Percentiles rank a stretch among this genome's conserved stretches.
Evolutionary conservation across 92 coral and sea anemone species (phyloP).

Genomic region (Porites lobata): DNA sequence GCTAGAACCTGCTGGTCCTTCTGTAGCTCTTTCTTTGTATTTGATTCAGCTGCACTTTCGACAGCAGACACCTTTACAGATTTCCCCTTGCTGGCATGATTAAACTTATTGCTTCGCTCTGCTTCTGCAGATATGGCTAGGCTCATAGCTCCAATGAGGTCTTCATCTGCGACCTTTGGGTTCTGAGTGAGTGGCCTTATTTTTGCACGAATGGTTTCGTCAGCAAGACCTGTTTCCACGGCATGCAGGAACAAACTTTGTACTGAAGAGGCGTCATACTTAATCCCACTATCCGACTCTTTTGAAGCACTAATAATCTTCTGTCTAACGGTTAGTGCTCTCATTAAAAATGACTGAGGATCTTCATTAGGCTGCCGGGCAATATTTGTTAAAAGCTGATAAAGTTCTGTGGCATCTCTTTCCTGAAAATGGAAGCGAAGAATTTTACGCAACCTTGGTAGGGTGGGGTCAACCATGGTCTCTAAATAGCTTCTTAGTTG

Average conservation of each 20-base stretch:
- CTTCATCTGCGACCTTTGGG: slow-evolving; percentile 69
- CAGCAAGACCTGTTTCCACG: slow-evolving; percentile 74
- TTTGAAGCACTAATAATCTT: slow-evolving; percentile 58
- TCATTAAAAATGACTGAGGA: slow-evolving; percentile 68
- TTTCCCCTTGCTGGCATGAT: not conserved
- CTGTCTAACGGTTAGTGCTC: slow-evolving; percentile 73
- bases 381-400: slow-evolving; percentile 62
- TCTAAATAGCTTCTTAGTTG: slow-evolving; percentile 70
- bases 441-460: slow-evolving; percentile 57
- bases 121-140: slow-evolving; percentile 42
- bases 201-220: slow-evolving; percentile 73
- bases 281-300: slow-evolving; percentile 58
- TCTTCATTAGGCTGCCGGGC: slow-evolving; percentile 66
- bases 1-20: slow-evolving; percentile 36
- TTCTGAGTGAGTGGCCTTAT: slow-evolving; percentile 53
- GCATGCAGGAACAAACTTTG: slow-evolving; percentile 71
- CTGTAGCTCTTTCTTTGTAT: slow-evolving; percentile 35
- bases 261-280: slow-evolving; percentile 63
- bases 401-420: slow-evolving; percentile 65
- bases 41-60: not conserved
- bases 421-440: slow-evolving; percentile 73
- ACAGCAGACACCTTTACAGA: not conserved
- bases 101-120: slow-evolving; percentile 3
- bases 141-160: slow-evolving; percentile 68
- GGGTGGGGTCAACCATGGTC: slow-evolving; percentile 46